Percentiles rank a stretch among this genome's conserved stretches.
These are phyloP conservation scores for Tachysurus vachellii DNA, from an alignment of 2,113 vertebrate species.

Conservation along the genomic window DNA sequence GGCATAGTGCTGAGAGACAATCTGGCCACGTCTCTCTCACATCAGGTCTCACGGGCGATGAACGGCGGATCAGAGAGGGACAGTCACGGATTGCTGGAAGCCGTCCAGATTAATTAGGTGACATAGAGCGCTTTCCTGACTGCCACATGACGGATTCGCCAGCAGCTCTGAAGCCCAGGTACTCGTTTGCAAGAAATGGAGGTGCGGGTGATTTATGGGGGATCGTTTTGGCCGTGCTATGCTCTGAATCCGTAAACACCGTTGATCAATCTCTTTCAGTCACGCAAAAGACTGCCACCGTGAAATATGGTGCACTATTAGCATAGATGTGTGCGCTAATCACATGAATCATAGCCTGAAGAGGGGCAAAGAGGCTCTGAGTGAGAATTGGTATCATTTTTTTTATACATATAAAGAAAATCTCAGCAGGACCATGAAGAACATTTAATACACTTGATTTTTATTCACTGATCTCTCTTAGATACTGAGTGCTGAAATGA, in stretches of 20 bases:
- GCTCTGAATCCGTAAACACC: slow-evolving; percentile 72
- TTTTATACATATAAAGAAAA: slow-evolving; percentile 15
- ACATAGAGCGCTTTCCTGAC: slow-evolving; percentile 47
- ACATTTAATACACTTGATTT: not conserved
- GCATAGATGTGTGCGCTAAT: slow-evolving; percentile 63
- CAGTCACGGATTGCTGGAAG: slow-evolving; percentile 62
- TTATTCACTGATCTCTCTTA: not conserved
- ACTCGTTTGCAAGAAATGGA: slow-evolving; percentile 56
- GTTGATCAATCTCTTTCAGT: slow-evolving; percentile 64
- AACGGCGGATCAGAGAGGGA: slow-evolving; percentile 57
- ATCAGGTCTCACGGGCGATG: slow-evolving; percentile 15
- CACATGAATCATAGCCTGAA: slow-evolving; percentile 67
- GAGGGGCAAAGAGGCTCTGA: slow-evolving; percentile 38
- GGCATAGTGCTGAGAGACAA: slow-evolving; percentile 54
- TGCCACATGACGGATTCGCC: slow-evolving; percentile 54
- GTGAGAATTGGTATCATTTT: slow-evolving; percentile 47
- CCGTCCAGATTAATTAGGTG: slow-evolving; percentile 72
- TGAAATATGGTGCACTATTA: slow-evolving; percentile 70
- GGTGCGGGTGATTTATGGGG: slow-evolving; percentile 68
- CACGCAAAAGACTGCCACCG: slow-evolving; percentile 65
- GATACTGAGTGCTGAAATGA: not conserved
- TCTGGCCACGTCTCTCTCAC: slow-evolving; percentile 56
- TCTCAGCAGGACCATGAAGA: not conserved
- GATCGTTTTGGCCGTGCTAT: slow-evolving; percentile 63
- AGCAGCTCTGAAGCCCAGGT: slow-evolving; percentile 39